Percentiles rank a stretch among this genome's conserved stretches.
These are phyloP conservation scores for Apteryx owenii DNA, from an alignment of 2,113 vertebrate genomes.

Conservation along the genomic window DNA sequence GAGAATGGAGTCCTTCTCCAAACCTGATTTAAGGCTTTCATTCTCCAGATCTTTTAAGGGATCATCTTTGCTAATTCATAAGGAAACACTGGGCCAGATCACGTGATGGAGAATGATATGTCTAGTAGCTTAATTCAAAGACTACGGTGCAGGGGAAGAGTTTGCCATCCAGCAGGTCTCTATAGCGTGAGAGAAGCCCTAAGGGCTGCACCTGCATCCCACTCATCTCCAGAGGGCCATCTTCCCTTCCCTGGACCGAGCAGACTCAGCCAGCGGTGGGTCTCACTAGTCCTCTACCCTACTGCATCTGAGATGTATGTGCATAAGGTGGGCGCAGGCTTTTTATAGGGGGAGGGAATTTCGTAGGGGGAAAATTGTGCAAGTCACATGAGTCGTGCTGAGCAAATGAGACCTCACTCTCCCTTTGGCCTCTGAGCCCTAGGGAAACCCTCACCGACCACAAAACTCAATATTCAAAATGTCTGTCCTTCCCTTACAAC, in stretches of 20 bases:
- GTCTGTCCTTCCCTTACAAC: neutral
- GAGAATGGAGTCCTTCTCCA: neutral
- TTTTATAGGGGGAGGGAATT: neutral
- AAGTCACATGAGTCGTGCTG: neutral
- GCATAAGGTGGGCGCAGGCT: neutral
- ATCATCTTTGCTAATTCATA: neutral
- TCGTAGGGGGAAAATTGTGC: neutral
- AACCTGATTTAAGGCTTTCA: neutral
- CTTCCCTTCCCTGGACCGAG: neutral
- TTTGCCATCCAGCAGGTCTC: neutral
- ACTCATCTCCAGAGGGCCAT: neutral
- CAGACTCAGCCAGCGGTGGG: neutral
- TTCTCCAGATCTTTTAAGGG: neutral
- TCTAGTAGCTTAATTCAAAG: neutral
- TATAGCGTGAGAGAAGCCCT: neutral
- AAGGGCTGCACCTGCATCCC: neutral
- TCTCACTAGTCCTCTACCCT: neutral
- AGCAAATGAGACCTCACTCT: neutral
- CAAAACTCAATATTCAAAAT: neutral
- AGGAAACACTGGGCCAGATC: neutral
- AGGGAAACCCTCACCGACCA: neutral
- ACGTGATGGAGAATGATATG: neutral
- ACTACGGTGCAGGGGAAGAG: accelerated
- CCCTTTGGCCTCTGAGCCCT: neutral
- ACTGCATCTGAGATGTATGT: neutral